These are phyloP conservation scores for Leptinotarsa texana DNA, from an alignment of 1,140 invertebrate genomes.

Conservation along the genomic window DNA sequence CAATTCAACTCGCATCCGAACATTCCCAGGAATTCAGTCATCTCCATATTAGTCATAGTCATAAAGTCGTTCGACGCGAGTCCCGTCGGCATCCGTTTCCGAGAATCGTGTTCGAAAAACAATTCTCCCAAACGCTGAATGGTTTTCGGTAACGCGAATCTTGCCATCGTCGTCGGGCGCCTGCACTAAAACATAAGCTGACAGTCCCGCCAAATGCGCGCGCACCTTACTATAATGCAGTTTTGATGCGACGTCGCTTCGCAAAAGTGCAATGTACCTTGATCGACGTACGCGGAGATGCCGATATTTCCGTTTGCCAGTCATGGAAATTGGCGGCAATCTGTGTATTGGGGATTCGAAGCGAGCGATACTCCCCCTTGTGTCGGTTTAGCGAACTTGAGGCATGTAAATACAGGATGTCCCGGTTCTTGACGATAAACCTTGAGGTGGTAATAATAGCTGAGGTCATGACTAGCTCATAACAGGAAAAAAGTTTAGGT, in stretches of 20 bases:
- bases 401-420: too few relatives aligned
- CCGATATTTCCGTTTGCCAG: too few relatives aligned
- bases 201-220: slow-evolving; percentile 19
- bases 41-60: slow-evolving; percentile 20
- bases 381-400: too few relatives aligned
- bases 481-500: too few relatives aligned
- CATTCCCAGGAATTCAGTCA: slow-evolving; percentile 9
- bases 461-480: too few relatives aligned
- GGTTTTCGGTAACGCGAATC: slow-evolving; percentile 5
- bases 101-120: slow-evolving; percentile 11
- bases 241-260: neutral
- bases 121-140: slow-evolving; percentile 6
- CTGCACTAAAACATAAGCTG: neutral
- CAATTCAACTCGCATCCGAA: slow-evolving; percentile 4
- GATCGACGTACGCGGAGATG: too few relatives aligned
- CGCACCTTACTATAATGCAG: slow-evolving; percentile 12
- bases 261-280: neutral
- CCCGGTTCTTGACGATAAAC: too few relatives aligned
- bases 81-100: neutral
- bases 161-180: neutral
- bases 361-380: too few relatives aligned
- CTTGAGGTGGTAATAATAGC: too few relatives aligned
- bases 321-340: too few relatives aligned
- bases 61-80: slow-evolving; percentile 1
- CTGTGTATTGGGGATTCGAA: too few relatives aligned